These are phyloP conservation scores for Rhizomys pruinosus DNA, from an alignment of 2,113 vertebrate genomes.

Conservation along the genomic window DNA sequence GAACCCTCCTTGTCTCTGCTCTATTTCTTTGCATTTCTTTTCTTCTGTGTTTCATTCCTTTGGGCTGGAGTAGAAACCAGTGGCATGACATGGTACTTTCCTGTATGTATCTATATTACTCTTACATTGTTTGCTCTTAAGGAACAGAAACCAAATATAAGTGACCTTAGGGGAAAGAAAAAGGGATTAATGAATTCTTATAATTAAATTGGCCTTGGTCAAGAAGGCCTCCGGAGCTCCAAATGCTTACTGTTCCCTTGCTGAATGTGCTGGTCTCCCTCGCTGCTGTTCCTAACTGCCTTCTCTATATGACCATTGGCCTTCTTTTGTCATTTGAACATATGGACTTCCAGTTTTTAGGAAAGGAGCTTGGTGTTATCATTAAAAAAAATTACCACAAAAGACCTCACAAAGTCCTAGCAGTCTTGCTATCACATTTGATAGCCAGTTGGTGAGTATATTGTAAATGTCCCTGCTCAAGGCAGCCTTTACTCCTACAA, in stretches of 20 bases:
- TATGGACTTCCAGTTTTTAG: background rate
- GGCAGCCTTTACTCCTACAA: background rate
- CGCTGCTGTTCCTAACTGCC: background rate
- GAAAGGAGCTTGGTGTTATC: background rate
- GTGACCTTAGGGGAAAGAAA: slow-evolving; percentile 37
- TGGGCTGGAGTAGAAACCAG: background rate
- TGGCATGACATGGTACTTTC: background rate
- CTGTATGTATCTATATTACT: background rate
- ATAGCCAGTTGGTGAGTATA: background rate
- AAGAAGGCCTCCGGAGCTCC: accelerated
- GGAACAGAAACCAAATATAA: background rate
- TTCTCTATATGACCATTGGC: background rate
- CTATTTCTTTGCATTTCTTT: background rate
- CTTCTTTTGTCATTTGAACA: background rate
- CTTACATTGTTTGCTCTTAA: background rate
- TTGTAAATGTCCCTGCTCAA: background rate
- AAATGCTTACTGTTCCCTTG: background rate
- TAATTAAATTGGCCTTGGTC: background rate
- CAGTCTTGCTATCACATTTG: background rate
- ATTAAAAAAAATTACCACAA: background rate
- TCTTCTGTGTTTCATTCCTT: background rate
- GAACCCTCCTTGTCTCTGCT: background rate
- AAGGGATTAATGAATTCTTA: background rate
- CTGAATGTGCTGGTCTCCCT: background rate
- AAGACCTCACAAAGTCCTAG: background rate